phyloP scores from a whole-genome alignment of 2,888 invertebrate genomes.

The Pseudococcus longispinus region DNA sequence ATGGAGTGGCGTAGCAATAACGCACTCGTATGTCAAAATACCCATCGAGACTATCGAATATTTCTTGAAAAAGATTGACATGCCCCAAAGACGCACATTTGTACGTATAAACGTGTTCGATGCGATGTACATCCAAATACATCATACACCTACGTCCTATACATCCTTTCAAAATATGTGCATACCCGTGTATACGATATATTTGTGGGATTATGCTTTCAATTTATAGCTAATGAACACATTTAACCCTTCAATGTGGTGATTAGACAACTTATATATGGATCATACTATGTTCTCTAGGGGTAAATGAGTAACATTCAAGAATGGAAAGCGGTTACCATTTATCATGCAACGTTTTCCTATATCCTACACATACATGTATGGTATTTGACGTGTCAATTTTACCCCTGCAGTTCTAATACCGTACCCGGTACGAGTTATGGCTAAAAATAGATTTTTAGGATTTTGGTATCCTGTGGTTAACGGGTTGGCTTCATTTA shows the following conservation, averaged over 20 bases:
- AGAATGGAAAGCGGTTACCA: slow-evolving; percentile 7
- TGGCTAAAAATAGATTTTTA: no score
- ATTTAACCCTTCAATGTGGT: slow-evolving; percentile 28
- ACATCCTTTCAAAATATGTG: neutral
- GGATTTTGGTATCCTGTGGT: no score
- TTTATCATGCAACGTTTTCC: slow-evolving; percentile 11
- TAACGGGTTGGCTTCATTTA: no score
- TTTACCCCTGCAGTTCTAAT: neutral
- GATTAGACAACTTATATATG: slow-evolving; percentile 20
- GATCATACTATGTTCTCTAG: slow-evolving; percentile 17
- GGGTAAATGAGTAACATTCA: slow-evolving; percentile 28
- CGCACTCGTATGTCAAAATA: neutral
- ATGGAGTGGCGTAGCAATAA: neutral
- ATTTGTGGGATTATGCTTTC: neutral
- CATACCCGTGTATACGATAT: neutral
- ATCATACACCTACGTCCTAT: neutral
- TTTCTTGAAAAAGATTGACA: neutral
- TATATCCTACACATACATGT: neutral
- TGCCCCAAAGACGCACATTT: neutral
- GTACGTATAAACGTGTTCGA: neutral
- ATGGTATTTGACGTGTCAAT: slow-evolving; percentile 17
- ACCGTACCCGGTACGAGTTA: no score
- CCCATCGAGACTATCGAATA: neutral
- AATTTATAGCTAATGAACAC: slow-evolving; percentile 6
- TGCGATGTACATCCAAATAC: neutral